Conservation (phyloP, 2,888 invertebrate genomes). For the Sympetrum striolatum region DNA sequence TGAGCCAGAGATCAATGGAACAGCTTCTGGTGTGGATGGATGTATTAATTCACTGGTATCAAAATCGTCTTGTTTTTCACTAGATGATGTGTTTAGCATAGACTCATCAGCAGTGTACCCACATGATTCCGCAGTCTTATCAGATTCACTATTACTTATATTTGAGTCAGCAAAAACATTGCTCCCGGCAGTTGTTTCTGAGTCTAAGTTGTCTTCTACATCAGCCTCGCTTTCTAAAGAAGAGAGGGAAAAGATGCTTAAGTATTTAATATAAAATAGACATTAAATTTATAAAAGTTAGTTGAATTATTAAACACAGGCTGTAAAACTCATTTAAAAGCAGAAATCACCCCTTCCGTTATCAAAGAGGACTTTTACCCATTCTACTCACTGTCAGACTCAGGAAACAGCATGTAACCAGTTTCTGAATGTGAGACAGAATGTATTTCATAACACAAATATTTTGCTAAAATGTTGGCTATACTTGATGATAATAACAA, state of each 20-base stretch:
- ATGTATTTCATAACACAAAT: no score
- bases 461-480: no score
- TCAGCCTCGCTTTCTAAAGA: constrained; percentile 10
- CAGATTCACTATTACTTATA: neutral
- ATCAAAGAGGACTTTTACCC: no score
- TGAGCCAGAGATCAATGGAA: neutral
- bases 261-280: no score
- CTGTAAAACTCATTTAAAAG: no score
- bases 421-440: no score
- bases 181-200: neutral
- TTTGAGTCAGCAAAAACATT: neutral
- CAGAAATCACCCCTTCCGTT: no score
- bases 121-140: neutral
- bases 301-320: no score
- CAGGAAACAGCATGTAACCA: no score
- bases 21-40: neutral
- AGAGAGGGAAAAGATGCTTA: neutral
- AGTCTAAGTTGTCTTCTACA: neutral
- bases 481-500: no score
- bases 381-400: no score
- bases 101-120: neutral
- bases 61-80: neutral
- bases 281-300: no score
- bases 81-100: neutral
- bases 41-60: neutral